A percentile compares a stretch with the other conserved stretches of the same genome.
Evolutionary conservation across 2,888 invertebrate species (phyloP).

Genomic region (Sarcophaga caerulescens): DNA sequence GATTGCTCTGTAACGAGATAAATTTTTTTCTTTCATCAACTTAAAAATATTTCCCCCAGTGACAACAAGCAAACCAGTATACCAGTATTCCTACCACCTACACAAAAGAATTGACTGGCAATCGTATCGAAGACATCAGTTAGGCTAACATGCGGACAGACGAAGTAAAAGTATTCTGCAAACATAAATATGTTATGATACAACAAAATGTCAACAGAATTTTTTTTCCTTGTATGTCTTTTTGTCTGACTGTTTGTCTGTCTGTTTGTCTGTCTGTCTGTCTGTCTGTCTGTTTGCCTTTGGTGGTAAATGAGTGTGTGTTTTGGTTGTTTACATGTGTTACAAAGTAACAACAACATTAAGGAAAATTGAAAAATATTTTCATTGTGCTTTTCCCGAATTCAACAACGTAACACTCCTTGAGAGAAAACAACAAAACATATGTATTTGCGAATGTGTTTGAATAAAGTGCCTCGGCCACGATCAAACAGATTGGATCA

Average conservation of each 20-base stretch:
- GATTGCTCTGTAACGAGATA: constrained; percentile 61
- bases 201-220: constrained; percentile 23
- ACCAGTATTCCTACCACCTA: neutral
- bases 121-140: neutral
- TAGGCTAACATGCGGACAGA: neutral
- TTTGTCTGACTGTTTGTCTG: neutral
- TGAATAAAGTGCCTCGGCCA: too few relatives aligned
- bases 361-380: neutral
- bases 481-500: too few relatives aligned
- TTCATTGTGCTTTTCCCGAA: neutral
- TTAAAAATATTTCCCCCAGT: constrained; percentile 40
- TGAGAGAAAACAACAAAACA: neutral
- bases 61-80: constrained; percentile 3
- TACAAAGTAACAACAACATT: constrained; percentile 10
- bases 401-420: neutral
- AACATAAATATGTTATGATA: neutral
- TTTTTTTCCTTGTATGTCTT: neutral
- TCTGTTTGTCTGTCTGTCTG: neutral
- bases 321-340: constrained; percentile 25
- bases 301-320: neutral
- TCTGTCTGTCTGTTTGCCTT: neutral
- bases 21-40: constrained; percentile 45
- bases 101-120: neutral
- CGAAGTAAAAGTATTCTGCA: neutral
- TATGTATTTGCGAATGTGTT: neutral